phyloP scores from a whole-genome alignment of 92 coral and sea anemone genomes.

The Phymanthus crucifer region DNA sequence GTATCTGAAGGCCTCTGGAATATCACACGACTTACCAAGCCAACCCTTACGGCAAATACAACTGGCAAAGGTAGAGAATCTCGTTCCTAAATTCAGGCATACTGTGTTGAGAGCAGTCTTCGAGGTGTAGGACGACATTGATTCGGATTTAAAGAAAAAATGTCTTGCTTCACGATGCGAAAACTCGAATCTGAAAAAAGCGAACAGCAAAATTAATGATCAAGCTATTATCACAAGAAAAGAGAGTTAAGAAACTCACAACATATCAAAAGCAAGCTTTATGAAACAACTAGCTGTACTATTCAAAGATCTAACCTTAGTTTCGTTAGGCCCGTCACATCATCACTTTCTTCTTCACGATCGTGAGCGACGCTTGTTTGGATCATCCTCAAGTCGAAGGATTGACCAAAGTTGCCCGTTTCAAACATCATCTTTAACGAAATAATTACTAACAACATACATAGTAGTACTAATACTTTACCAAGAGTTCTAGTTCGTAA shows the following conservation, averaged over 20 bases:
- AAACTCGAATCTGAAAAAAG: not conserved
- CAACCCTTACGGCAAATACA: conserved; percentile 38
- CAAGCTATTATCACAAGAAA: too few species aligned
- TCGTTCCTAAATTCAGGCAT: conserved; percentile 34
- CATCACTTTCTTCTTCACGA: not conserved
- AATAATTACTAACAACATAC: not conserved
- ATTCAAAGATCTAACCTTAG: too few species aligned
- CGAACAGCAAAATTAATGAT: too few species aligned
- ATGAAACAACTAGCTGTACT: too few species aligned
- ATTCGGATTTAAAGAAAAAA: conserved; percentile 8
- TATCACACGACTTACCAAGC: conserved; percentile 28
- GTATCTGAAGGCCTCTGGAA: conserved; percentile 26
- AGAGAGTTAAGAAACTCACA: too few species aligned
- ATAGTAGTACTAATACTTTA: not conserved
- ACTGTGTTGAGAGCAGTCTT: not conserved
- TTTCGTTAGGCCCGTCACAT: too few species aligned
- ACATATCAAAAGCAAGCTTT: too few species aligned
- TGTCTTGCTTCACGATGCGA: conserved; percentile 7
- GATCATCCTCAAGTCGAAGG: not conserved
- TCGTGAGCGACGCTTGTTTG: not conserved
- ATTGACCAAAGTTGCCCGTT: not conserved
- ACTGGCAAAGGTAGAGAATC: conserved; percentile 1
- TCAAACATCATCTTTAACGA: not conserved
- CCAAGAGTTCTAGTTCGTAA: not conserved
- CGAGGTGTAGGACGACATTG: conserved; percentile 18